These are phyloP conservation scores for Cerastis leucographa DNA, from an alignment of 2,888 invertebrate species.

Conservation along the genomic window DNA sequence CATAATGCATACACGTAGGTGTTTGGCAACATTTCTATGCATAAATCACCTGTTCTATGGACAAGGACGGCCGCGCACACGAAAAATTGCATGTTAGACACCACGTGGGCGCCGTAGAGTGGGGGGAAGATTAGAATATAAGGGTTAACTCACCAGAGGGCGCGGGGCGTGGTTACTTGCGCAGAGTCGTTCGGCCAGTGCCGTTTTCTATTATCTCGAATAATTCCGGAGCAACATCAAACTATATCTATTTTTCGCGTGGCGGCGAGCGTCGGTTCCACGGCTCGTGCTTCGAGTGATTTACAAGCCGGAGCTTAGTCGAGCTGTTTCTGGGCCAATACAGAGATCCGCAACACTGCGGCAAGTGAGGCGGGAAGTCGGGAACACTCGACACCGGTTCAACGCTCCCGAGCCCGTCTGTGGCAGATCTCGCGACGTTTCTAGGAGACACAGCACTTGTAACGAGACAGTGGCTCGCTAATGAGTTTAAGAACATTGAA, in stretches of 20 bases:
- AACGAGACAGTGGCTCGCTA: conserved; percentile 30
- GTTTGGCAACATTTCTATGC: conserved; percentile 78
- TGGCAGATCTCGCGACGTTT: conserved; percentile 49
- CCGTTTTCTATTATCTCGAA: conserved; percentile 84
- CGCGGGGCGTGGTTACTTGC: conserved; percentile 79
- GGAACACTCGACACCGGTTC: conserved; percentile 75
- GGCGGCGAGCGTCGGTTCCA: conserved; percentile 82
- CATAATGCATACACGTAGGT: conserved; percentile 75
- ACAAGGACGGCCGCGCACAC: conserved; percentile 71
- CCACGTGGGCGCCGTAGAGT: conserved; percentile 71
- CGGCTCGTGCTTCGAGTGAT: conserved; percentile 84
- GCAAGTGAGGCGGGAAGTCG: conserved; percentile 63
- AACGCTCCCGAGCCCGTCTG: conserved; percentile 75
- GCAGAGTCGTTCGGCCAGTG: conserved; percentile 81
- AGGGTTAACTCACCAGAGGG: conserved; percentile 86
- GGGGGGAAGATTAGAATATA: conserved; percentile 63
- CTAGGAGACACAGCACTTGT: conserved; percentile 48
- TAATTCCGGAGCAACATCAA: conserved; percentile 85
- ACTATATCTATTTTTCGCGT: conserved; percentile 88
- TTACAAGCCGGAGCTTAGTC: conserved; percentile 80
- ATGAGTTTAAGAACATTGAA: conserved; percentile 53
- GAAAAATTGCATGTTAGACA: conserved; percentile 66
- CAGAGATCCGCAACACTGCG: conserved; percentile 78
- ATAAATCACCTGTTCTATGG: conserved; percentile 80
- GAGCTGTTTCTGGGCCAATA: conserved; percentile 87